Percentiles rank a stretch among this genome's conserved stretches.
phyloP scores from a whole-genome alignment of 2,888 invertebrate genomes.

The Apodemia duryi region DNA sequence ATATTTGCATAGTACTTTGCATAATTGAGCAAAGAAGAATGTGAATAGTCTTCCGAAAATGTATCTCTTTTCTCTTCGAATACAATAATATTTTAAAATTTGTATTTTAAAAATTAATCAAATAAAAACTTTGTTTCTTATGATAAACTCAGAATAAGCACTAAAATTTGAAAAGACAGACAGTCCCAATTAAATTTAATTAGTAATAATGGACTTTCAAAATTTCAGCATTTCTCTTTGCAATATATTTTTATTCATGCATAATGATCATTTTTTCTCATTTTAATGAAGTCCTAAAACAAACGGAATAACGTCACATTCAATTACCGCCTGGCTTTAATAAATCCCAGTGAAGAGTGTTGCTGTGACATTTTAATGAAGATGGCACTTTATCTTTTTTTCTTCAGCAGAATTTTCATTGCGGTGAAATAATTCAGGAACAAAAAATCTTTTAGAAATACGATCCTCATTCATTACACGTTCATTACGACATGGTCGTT shows the following conservation, averaged over 20 bases:
- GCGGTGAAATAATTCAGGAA: slow-evolving; percentile 9
- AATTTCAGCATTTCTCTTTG: neutral
- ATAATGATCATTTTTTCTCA: slow-evolving; percentile 9
- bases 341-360: slow-evolving; percentile 16
- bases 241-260: slow-evolving; percentile 7
- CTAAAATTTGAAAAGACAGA: neutral
- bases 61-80: too few relatives aligned
- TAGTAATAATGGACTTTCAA: slow-evolving; percentile 3
- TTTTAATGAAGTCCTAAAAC: slow-evolving; percentile 12
- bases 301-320: slow-evolving; percentile 14
- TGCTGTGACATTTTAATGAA: slow-evolving; percentile 15
- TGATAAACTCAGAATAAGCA: too few relatives aligned
- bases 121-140: too few relatives aligned
- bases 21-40: too few relatives aligned
- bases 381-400: slow-evolving; percentile 14
- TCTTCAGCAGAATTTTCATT: slow-evolving; percentile 13
- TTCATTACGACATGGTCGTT: neutral
- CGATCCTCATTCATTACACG: slow-evolving; percentile 10
- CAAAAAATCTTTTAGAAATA: slow-evolving; percentile 13
- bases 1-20: too few relatives aligned
- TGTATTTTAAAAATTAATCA: too few relatives aligned
- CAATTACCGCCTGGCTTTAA: slow-evolving; percentile 15
- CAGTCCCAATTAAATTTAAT: neutral
- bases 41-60: too few relatives aligned
- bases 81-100: too few relatives aligned